Conservation (phyloP, 2,888 invertebrate species). For the Pseudococcus viburni region DNA sequence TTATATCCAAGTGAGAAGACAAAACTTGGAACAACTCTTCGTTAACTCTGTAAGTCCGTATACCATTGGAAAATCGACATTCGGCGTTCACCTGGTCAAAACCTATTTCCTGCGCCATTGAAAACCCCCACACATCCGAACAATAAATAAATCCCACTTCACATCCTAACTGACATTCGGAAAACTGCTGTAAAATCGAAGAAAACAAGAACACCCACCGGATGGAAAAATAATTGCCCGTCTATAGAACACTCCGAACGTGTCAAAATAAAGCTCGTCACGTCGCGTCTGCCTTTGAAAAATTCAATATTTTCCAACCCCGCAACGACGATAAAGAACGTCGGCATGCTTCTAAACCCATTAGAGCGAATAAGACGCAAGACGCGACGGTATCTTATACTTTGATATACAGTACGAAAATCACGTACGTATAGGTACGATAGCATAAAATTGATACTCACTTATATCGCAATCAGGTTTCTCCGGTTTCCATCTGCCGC, state of each 20-base stretch:
- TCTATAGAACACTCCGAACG: not conserved
- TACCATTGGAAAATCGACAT: not conserved
- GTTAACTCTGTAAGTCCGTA: too few relatives aligned
- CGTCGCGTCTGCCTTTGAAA: not conserved
- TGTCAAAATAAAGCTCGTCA: constrained; percentile 53
- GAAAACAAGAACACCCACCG: not conserved
- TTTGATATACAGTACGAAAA: not conserved
- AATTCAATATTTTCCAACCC: constrained; percentile 13
- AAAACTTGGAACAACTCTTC: not conserved
- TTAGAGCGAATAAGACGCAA: not conserved
- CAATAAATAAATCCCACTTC: not conserved
- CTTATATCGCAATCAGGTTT: constrained; percentile 86
- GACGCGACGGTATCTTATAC: not conserved
- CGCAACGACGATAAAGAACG: constrained; percentile 6
- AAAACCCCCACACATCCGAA: not conserved
- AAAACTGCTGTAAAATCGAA: not conserved
- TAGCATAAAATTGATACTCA: constrained; percentile 72
- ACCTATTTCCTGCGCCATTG: not conserved
- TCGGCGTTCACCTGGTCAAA: not conserved
- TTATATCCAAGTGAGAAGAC: not conserved
- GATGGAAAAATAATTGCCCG: constrained; percentile 10
- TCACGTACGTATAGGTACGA: constrained; percentile 28
- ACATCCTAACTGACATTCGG: not conserved
- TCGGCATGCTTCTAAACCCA: constrained; percentile 4
- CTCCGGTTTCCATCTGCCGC: constrained; percentile 88